These are phyloP conservation scores for Myripristis jacobus DNA, from an alignment of 2,797 vertebrate genomes.

Conservation along the genomic window DNA sequence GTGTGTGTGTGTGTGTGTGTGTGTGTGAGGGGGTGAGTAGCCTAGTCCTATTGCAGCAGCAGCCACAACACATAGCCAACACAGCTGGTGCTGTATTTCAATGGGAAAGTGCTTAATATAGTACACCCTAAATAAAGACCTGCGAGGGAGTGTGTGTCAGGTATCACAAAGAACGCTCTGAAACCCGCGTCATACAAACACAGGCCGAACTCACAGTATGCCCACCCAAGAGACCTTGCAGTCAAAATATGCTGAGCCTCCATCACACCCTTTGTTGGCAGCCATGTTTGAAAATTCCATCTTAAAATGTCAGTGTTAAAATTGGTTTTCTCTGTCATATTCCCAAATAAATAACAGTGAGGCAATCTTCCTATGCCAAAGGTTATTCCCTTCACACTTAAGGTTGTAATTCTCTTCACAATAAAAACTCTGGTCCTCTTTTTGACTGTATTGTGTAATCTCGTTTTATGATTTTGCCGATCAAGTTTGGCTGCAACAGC, in stretches of 20 bases:
- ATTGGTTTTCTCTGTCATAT: slow-evolving; percentile 50
- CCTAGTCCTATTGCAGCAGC: slow-evolving; percentile 71
- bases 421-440: slow-evolving; percentile 17
- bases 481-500: slow-evolving; percentile 37
- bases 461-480: slow-evolving; percentile 44
- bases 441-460: slow-evolving; percentile 23
- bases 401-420: slow-evolving; percentile 5
- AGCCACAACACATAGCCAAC: slow-evolving; percentile 81
- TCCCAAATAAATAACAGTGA: slow-evolving; percentile 29
- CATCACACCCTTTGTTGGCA: slow-evolving; percentile 67
- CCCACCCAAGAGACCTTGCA: slow-evolving; percentile 62
- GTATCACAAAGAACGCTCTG: slow-evolving; percentile 86
- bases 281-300: slow-evolving; percentile 45
- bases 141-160: slow-evolving; percentile 83
- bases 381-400: background rate
- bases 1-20: background rate
- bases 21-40: slow-evolving; percentile 42
- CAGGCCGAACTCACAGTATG: slow-evolving; percentile 58
- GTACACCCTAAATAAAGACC: slow-evolving; percentile 86
- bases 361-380: background rate
- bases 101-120: slow-evolving; percentile 89
- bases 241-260: slow-evolving; percentile 73
- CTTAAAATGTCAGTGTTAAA: slow-evolving; percentile 67
- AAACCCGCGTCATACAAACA: slow-evolving; percentile 79
- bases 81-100: slow-evolving; percentile 92